A percentile compares a stretch with the other conserved stretches of the same genome.
Conservation (phyloP, 2,113 vertebrate species). For the Etheostoma spectabile region DNA sequence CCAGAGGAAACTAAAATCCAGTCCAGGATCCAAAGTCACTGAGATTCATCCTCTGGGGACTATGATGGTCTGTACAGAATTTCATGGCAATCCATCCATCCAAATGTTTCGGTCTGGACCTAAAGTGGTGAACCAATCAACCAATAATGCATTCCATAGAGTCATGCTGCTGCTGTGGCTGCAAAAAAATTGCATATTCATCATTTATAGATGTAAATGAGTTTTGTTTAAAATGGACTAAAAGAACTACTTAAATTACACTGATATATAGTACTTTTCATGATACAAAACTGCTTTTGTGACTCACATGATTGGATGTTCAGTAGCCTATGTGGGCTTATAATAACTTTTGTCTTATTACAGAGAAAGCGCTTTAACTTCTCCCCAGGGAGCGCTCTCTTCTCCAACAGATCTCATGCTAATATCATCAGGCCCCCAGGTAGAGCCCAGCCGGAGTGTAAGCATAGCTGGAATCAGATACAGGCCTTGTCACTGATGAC, state of each 20-base stretch:
- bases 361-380: conserved; percentile 57
- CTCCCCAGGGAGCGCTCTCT: conserved; percentile 36
- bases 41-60: not conserved
- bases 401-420: conserved; percentile 57
- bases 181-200: not conserved
- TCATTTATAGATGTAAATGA: not conserved
- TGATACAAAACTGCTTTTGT: conserved; percentile 24
- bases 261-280: not conserved
- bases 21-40: not conserved
- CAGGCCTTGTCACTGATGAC: conserved; percentile 68
- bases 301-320: conserved; percentile 32
- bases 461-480: conserved; percentile 65
- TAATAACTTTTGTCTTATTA: conserved; percentile 50
- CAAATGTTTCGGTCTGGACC: no score
- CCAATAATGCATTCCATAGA: not conserved
- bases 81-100: not conserved
- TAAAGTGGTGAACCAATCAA: no score
- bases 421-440: conserved; percentile 57
- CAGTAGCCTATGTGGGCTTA: conserved; percentile 19
- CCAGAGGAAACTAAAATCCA: not conserved
- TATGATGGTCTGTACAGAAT: not conserved
- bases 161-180: not conserved
- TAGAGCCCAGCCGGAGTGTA: conserved; percentile 45
- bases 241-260: not conserved
- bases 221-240: not conserved